Base-by-base conservation (phyloP, 2,797 vertebrate species). In the Neosilurus mollespiculum region DNA sequence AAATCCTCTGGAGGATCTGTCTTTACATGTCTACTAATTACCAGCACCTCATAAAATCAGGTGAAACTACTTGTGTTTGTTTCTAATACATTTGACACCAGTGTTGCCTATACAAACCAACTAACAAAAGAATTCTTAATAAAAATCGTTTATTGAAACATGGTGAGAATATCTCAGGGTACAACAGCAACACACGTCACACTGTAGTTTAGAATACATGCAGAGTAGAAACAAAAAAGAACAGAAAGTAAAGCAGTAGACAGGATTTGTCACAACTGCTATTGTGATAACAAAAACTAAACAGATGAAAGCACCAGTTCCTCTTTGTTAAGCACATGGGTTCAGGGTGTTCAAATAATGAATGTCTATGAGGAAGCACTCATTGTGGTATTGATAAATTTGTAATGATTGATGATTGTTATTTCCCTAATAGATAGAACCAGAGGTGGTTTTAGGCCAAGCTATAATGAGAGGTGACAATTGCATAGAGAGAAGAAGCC, bases 21-120 rank as follows among this genome's bases (percentile, higher is more conserved):
- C 84, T 16, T 61, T 51, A 83, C 84, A 72, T 66, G 87, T 37
- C 67, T 62, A 51, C 43, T 80, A 70, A 79, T 79, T 66, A 73
- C 9, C 0, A 54, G 12, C 1, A 12, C 22, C 58, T 53, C 24
- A 71, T n/a, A 73, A 78, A 62, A 62, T n/a, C 22, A 26, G 4
- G 6, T 10, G 15, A 54, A 73, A 16, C 71, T 30, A 26, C 70
- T 51, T 10, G 6, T n/a, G n/a, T 51, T n/a, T 14, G 5, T 51
- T 24, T 54, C 67, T 54, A 16, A 30, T 9, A 73, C 70, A 53
- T n/a, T 53, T 54, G n/a, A 26, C 70, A 78, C 58, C 14, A 49
- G 24, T 24, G 18, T 49, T 9, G 20, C 22, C 0, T 53, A 43
- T n/a, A 61, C 56, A 22, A 65, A 6, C 56, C 1, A 58, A 34